Evolutionary conservation across 1,140 invertebrate genomes (phyloP), one percentile per base, ranked within the genome.

Genomic region (Drosophila malerkotliana): DNA sequence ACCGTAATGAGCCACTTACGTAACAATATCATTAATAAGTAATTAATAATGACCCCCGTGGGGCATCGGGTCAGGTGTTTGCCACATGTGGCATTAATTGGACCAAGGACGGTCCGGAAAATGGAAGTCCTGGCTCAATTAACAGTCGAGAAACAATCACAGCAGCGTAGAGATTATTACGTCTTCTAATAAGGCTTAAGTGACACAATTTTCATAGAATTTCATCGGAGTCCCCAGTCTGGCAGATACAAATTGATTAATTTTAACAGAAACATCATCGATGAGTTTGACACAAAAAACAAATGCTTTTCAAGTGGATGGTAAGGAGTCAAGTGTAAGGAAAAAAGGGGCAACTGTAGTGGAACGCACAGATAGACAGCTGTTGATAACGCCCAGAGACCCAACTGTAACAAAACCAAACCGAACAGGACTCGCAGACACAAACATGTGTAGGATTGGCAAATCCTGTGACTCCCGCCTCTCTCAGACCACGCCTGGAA

Each of bases 11-110:
- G 44, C 37, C 48, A 60, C 52, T 71, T 85, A 61, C 49, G 63
- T 64, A 87, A 79, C 73, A 88, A 68, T 72, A 63, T 72, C 77
- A 79, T 87, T 87, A 87, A 88, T 87, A 72, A 66, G 62, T 77
- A 82, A 87, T 87, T 87, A 88, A 88, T 87, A 76, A 83, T 66
- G 21, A 41, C 10, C 49, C 39, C 53, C 51, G 32, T 24, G 45
- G 39, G 58, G 30, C 51, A 69, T n/a, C 28, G 34, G 47, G 6
- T 30, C 67, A 72, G 41, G 69, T 79, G 77, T 71, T 69, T 75
- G 71, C 39, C 77, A 75, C 44, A 53, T 51, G 39, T 67, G 73
- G 57, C 68, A 68, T 57, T 78, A 81, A 81, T 81, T 82, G 61
- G 57, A 48, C 49, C 48, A 24, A 21, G 18, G 26, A 44, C n/a